Percentiles rank a stretch among this genome's conserved stretches.
Conservation (phyloP, 2,113 vertebrate species). For the Eira barbara region DNA sequence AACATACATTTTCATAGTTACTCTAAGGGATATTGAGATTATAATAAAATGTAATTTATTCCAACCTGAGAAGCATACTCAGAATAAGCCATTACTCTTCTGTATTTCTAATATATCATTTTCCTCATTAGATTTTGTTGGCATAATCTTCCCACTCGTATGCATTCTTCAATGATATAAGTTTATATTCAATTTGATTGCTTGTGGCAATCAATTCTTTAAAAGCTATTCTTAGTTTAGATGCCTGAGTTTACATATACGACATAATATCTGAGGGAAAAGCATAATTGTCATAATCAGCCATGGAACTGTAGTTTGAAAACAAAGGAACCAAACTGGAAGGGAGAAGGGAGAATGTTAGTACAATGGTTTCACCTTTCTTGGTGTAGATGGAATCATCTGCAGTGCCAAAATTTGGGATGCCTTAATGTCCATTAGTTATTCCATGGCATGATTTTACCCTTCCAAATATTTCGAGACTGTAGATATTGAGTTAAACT, state of each 20-base stretch:
- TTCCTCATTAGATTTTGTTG: constrained; percentile 57
- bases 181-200: constrained; percentile 47
- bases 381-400: not conserved
- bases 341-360: not conserved
- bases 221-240: constrained; percentile 43
- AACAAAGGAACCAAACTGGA: constrained; percentile 5
- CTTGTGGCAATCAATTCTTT: constrained; percentile 36
- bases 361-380: not conserved
- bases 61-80: not conserved
- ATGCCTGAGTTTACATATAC: not conserved
- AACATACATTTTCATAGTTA: constrained; percentile 23
- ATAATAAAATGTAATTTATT: constrained; percentile 44
- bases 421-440: not conserved
- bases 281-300: constrained; percentile 12
- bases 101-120: constrained; percentile 14
- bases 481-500: not conserved
- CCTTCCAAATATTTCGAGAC: not conserved
- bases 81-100: constrained; percentile 17
- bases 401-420: not conserved
- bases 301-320: not conserved
- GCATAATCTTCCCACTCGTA: not conserved
- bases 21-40: not conserved
- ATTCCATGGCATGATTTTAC: not conserved
- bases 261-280: not conserved
- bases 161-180: constrained; percentile 23